Base-by-base conservation (phyloP, 2,888 invertebrate genomes). In the Icerya purchasi region DNA sequence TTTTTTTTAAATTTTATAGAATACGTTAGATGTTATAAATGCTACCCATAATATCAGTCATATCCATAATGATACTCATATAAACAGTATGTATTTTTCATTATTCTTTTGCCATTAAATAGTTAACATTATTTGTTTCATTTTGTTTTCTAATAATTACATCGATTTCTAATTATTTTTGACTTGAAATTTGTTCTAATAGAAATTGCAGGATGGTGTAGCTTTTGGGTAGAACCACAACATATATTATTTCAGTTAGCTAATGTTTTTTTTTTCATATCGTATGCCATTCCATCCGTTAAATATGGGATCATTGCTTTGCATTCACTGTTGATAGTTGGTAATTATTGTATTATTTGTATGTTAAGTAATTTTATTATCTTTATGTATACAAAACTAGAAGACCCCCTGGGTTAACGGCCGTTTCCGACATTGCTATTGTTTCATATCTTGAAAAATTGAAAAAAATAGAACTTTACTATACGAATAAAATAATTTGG, bases 291-390 rank as follows among this genome's bases (percentile, higher is more conserved):
- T 10, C 86, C 86, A 19, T 83, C 83, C 66, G 82, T 82, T 1
- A 82, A 81, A 67, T 83, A 81, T 68, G 88, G 88, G 2, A 81
- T 84, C 62, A 73, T 89, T 2, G 84, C 86, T 72, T 84, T 88
- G 82, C 88, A 88, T 68, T 80, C 81, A 19, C 80, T 83, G 66
- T 75, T 88, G 64, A 84, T 86, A 66, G 72, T 86, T 64, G 86
- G 87, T 86, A 75, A 76, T 14, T 19, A 1, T 3, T 2, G 8
- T 22, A 55, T 22, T 14, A 54, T 21, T 36, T 22, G 14, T 8
- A 5, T 36, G 14, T 8, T 36, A 36, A 8, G 36, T 36, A 8
- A 36, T 14, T 14, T 8, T 36, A 36, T 36, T 36, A 36, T 36
- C 14, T 14, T 14, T 36, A 14, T 36, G 36, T 36, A 36, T 36